phyloP scores from a whole-genome alignment of 2,113 vertebrate genomes.

The Coregonus clupeaformis region DNA sequence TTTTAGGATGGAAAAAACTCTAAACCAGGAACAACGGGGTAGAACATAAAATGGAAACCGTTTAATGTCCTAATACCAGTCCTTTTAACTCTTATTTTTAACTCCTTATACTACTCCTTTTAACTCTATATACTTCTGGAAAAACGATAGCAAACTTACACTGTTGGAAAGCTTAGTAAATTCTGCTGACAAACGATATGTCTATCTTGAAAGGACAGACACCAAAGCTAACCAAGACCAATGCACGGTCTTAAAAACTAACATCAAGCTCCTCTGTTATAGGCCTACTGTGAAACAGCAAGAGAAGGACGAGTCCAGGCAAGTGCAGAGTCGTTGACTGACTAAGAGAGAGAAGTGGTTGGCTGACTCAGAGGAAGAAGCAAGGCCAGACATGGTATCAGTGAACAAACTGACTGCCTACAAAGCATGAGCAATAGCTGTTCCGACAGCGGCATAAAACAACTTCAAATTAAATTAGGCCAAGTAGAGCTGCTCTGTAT shows the following conservation, averaged over 20 bases:
- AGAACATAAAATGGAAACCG: too few species aligned
- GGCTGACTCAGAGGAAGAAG: neutral
- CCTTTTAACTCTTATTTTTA: neutral
- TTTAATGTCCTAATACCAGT: too few species aligned
- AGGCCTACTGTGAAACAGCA: neutral
- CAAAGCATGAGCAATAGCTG: neutral
- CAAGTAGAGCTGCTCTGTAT: neutral
- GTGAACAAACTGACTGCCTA: neutral
- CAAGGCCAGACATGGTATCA: neutral
- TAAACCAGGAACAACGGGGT: too few species aligned
- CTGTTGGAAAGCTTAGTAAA: neutral
- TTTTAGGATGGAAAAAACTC: too few species aligned
- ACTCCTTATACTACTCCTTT: too few species aligned
- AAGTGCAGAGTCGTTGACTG: slow-evolving; percentile 5
- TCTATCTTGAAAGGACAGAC: neutral
- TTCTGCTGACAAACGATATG: neutral
- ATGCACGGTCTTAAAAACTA: too few species aligned
- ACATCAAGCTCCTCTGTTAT: too few species aligned
- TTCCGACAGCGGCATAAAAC: neutral
- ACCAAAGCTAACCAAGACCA: too few species aligned
- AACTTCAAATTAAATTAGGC: neutral
- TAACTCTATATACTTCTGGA: neutral
- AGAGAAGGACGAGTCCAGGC: neutral
- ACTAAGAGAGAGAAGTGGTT: neutral
- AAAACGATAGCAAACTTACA: neutral